phyloP scores from a whole-genome alignment of 1,140 invertebrate species.

The Asobara japonica region DNA sequence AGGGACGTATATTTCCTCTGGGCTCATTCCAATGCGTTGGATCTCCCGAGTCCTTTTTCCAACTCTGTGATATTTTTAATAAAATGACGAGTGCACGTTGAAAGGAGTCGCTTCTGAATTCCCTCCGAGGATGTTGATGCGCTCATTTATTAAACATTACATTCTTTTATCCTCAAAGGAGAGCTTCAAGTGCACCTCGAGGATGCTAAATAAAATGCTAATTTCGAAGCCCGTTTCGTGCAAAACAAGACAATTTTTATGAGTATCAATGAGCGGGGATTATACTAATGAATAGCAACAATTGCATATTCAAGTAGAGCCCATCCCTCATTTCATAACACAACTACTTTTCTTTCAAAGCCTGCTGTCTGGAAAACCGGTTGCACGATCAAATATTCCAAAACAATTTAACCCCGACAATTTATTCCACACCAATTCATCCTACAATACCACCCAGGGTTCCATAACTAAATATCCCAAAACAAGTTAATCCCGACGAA shows the following conservation, averaged over 20 bases:
- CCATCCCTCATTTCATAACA: no score
- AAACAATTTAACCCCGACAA: no score
- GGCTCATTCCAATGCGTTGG: not conserved
- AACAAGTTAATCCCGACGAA: no score
- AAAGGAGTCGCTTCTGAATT: not conserved
- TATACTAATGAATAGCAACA: no score
- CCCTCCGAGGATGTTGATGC: not conserved
- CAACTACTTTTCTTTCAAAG: no score
- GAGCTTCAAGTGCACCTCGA: not conserved
- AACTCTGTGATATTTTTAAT: not conserved
- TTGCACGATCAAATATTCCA: no score
- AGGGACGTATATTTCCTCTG: not conserved
- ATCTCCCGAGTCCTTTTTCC: not conserved
- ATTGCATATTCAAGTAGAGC: no score
- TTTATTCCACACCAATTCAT: no score
- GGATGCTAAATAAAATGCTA: not conserved
- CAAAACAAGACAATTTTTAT: not conserved
- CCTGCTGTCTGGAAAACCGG: no score
- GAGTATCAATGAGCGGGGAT: not conserved
- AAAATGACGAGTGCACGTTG: not conserved
- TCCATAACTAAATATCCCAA: no score
- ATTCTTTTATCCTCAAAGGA: not conserved
- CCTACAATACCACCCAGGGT: no score
- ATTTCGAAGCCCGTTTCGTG: not conserved
- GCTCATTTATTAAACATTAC: slow-evolving; percentile 1